These are phyloP conservation scores for Carcharodon carcharias DNA, from an alignment of 2,797 vertebrate genomes.

Conservation along the genomic window DNA sequence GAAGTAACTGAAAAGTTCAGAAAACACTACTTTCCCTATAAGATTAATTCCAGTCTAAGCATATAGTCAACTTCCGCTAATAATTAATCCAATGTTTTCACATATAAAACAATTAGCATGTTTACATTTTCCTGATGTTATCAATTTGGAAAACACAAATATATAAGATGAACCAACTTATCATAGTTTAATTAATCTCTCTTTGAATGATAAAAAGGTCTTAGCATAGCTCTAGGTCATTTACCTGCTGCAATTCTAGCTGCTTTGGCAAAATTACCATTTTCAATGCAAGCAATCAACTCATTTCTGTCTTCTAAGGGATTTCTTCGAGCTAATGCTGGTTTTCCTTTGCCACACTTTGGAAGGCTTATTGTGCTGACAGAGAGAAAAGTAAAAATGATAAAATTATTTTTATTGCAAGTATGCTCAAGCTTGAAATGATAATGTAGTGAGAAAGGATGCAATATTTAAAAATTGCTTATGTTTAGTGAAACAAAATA, in stretches of 20 bases:
- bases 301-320: conserved; percentile 89
- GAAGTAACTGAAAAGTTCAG: not conserved
- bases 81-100: not conserved
- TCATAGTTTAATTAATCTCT: not conserved
- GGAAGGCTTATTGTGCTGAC: conserved; percentile 68
- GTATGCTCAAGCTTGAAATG: not conserved
- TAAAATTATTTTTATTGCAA: not conserved
- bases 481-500: not conserved
- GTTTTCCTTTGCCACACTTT: conserved; percentile 90
- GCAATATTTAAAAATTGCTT: not conserved
- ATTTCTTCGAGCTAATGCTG: conserved; percentile 84
- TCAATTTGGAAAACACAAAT: not conserved
- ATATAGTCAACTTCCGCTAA: not conserved
- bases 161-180: not conserved
- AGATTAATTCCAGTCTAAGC: not conserved
- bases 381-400: not conserved
- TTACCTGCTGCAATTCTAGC: conserved; percentile 90
- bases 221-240: conserved; percentile 28
- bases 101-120: not conserved
- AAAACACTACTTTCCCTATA: not conserved
- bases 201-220: not conserved
- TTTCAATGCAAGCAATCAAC: conserved; percentile 92
- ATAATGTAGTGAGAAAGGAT: not conserved
- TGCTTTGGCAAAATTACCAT: conserved; percentile 91
- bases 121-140: not conserved